Base-by-base conservation (phyloP, 2,797 vertebrate genomes). In the Chanos chanos region DNA sequence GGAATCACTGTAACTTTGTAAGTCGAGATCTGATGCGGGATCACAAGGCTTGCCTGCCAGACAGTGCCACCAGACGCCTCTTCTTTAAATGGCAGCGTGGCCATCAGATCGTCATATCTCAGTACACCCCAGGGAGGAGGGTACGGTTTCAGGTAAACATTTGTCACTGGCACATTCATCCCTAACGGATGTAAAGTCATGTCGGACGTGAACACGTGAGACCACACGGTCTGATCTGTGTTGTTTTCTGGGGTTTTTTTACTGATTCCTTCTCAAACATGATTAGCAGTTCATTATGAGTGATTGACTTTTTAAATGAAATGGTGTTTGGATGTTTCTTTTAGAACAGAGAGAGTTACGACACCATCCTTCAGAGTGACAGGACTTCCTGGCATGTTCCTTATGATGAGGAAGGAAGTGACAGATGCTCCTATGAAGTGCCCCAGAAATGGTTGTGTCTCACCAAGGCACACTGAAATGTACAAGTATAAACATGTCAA, bases 81-180 rank as follows among this genome's bases (percentile, higher is more conserved):
- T 99, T 99, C 83, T 96, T 95, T 61, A 99, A 97, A 77, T 99
- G 97, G 96, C 97, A 99, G 77, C 89, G 92, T 25, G 94, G 94
- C 15, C 95, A 97, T 80, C 96, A 99, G 73, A 77, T 97, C 34
- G 89, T 76, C 0, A 37, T 94, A 50, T 56, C 4, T 1, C 70
- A 13, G 10, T 66, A 70, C 2, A 1, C 13, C 1, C 67, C 65
- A 1, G 78, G 81, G 59, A 86, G 67, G 56, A 82, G 4, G 58
- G 72, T 96, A 9, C 45, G n/a, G 0, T 94, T 99, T 81, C 83
- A 85, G 93, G 96, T 97, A 84, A 87, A 83, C 43, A 18, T 16
- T 36, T 7, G 43, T 15, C 12, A 43, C 7, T 19, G 13, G 7
- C 8, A 6, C 47, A 15, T 9, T 18, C 12, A 7, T n/a, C 1